Evolutionary conservation across 2,888 invertebrate genomes (phyloP).

Genomic region (Torymus tubicola): DNA sequence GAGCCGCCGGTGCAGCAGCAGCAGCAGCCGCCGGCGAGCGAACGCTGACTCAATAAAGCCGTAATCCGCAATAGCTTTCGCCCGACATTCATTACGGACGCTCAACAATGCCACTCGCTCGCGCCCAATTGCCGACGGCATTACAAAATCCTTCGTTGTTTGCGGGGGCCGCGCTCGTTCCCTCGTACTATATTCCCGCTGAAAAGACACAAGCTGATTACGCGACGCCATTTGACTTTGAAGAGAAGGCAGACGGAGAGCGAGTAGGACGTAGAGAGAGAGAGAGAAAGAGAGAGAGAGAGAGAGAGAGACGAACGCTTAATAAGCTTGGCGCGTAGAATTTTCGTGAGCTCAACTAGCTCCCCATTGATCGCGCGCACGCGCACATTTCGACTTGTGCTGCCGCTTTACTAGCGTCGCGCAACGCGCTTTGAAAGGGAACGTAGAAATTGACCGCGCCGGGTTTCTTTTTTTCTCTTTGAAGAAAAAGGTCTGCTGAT

Average conservation of each 20-base stretch:
- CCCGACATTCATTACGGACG: constrained; percentile 50
- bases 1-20: too few species aligned
- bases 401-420: too few species aligned
- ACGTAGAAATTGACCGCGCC: background rate
- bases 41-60: constrained; percentile 43
- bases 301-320: constrained; percentile 1
- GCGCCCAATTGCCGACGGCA: constrained; percentile 28
- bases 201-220: constrained; percentile 50
- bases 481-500: background rate
- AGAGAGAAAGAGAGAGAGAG: background rate
- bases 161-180: background rate
- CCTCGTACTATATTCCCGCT: background rate
- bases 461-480: background rate
- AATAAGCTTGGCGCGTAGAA: constrained; percentile 32
- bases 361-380: background rate
- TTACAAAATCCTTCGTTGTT: constrained; percentile 29
- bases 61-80: constrained; percentile 36
- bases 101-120: constrained; percentile 37
- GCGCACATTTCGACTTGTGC: background rate
- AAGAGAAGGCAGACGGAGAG: background rate
- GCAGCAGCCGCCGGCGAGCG: background rate
- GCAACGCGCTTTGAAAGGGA: too few species aligned
- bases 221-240: constrained; percentile 22
- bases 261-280: too few species aligned
- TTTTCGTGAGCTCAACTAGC: background rate